Evolutionary conservation across 2,113 vertebrate genomes (phyloP), one percentile per base, ranked within the genome.

Genomic region (Ondatra zibethicus): DNA sequence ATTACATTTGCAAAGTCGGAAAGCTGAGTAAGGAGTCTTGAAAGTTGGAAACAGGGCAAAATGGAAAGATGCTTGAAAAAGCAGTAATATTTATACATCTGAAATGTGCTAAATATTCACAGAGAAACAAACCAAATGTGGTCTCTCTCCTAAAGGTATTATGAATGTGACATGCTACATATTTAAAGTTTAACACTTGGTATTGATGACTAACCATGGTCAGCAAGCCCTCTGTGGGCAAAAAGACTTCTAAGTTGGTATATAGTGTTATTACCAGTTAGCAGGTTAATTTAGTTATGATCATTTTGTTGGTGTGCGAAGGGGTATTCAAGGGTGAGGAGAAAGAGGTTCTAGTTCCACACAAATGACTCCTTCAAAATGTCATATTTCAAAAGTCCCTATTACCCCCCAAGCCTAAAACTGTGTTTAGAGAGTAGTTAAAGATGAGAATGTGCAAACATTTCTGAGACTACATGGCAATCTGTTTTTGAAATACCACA

Each of bases 121-220:
- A 73, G 58, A 63, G 75, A 95, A 92, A 96, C 76, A 80, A 94
- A 89, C 45, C 14, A 3, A 27, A 72, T 13, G 39, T 1, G 68
- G 42, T 45, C 76, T 19, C 17, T 33, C 68, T 94, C 84, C 10
- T n/a, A 81, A 96, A 92, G 68, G 29, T 0, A 86, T 72, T 36
- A 92, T 87, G 1, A 29, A 50, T 8, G 78, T 29, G 86, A 23
- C 0, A 13, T 66, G 93, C 65, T 33, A 33, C 1, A 47, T 1
- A 72, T 65, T 95, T 82, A 73, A 98, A 97, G n/a, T 39, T 70
- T 61, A 2, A 93, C 45, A 39, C 91, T 63, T 82, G 8, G 82
- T 91, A 63, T 1, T 58, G 80, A 75, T 73, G 47, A 80, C 61
- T 66, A 87, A 88, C 7, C 23, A 39, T 33, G 88, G 0, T 70